These are phyloP conservation scores for Lomographa bimaculata DNA, from an alignment of 2,888 invertebrate genomes.

Conservation along the genomic window DNA sequence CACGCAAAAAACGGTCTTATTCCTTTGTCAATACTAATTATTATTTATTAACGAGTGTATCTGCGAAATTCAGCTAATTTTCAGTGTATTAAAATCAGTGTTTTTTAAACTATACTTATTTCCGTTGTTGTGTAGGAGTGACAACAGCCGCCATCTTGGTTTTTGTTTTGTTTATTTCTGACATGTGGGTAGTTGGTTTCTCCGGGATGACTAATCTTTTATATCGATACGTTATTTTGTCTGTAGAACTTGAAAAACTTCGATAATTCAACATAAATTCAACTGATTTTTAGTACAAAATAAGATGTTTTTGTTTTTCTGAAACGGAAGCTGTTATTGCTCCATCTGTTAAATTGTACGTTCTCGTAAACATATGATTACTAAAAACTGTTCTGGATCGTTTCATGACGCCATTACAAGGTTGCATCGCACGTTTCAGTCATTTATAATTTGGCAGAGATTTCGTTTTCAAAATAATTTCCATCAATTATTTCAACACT, in stretches of 20 bases:
- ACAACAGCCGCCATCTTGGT: slow-evolving; percentile 46
- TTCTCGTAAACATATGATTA: slow-evolving; percentile 12
- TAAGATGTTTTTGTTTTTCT: background rate
- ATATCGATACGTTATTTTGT: slow-evolving; percentile 18
- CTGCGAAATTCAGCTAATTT: slow-evolving; percentile 23
- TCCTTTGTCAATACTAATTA: slow-evolving; percentile 16
- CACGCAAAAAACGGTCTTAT: slow-evolving; percentile 26
- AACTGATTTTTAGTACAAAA: no score
- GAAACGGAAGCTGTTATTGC: background rate
- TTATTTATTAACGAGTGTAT: slow-evolving; percentile 26
- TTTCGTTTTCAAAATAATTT: no score
- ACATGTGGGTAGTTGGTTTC: slow-evolving; percentile 42
- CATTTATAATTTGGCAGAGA: slow-evolving; percentile 1
- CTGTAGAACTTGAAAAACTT: no score
- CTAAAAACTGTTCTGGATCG: slow-evolving; percentile 6
- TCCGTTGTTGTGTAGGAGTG: slow-evolving; percentile 37
- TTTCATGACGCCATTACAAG: slow-evolving; percentile 19
- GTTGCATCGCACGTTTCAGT: slow-evolving; percentile 8
- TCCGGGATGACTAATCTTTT: slow-evolving; percentile 44
- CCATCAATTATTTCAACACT: no score
- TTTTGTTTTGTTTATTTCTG: slow-evolving; percentile 49
- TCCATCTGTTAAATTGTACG: slow-evolving; percentile 10
- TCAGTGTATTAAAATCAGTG: slow-evolving; percentile 18
- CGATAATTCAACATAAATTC: no score
- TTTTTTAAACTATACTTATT: no score